These are phyloP conservation scores for Reinhardtius hippoglossoides DNA, from an alignment of 2,113 vertebrate genomes.

Conservation along the genomic window DNA sequence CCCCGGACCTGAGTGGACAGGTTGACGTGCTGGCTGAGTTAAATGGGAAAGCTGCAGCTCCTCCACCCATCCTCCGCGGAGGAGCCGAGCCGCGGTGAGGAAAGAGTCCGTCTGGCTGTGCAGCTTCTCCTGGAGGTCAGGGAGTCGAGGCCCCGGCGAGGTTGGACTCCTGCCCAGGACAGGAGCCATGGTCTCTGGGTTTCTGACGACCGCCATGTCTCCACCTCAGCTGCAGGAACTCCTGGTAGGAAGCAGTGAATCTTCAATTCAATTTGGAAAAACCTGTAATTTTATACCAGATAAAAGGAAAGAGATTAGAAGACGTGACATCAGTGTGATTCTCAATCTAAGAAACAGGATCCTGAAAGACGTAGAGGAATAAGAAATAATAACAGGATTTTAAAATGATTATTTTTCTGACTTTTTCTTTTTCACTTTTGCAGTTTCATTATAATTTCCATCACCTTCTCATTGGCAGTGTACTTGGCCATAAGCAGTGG, in stretches of 20 bases:
- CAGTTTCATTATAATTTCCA: too few relatives aligned
- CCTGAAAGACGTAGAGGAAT: too few relatives aligned
- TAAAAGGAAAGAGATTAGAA: too few relatives aligned
- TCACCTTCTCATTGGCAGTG: too few relatives aligned
- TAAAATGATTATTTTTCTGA: too few relatives aligned
- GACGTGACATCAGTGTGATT: neutral
- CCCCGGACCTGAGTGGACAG: neutral
- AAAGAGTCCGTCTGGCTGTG: conserved; percentile 32
- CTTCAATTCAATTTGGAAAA: neutral
- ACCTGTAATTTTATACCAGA: neutral
- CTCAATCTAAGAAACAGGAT: too few relatives aligned
- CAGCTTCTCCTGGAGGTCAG: too few relatives aligned
- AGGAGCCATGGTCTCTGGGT: neutral
- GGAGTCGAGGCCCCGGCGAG: neutral
- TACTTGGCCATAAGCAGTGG: too few relatives aligned
- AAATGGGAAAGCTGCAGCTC: neutral
- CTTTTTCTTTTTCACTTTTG: too few relatives aligned
- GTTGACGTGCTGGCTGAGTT: neutral
- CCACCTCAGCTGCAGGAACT: neutral
- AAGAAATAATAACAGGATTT: too few relatives aligned
- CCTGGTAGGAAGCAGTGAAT: too few relatives aligned
- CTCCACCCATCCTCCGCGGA: conserved; percentile 44
- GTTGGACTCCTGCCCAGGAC: rapidly evolving
- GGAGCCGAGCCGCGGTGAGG: conserved; percentile 60
- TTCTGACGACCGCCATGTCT: conserved; percentile 17